phyloP scores from a whole-genome alignment of 2,113 vertebrate species.

The Progne subis region DNA sequence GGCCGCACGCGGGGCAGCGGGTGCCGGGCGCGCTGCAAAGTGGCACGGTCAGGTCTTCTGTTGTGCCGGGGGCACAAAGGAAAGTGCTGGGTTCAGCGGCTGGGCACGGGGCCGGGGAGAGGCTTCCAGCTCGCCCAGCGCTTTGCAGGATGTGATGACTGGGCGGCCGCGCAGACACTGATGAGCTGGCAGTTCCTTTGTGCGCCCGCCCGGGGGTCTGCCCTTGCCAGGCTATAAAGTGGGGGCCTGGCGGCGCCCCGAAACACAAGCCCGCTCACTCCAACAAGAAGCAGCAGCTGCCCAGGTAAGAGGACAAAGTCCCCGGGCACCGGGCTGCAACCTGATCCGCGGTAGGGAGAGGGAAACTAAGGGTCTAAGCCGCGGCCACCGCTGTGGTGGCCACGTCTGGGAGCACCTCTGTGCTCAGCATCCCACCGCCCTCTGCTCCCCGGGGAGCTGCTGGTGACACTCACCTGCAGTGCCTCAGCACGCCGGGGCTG shows the following conservation, averaged over 20 bases:
- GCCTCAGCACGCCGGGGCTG: neutral
- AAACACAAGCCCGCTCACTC: constrained; percentile 57
- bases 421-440: neutral
- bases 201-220: constrained; percentile 68
- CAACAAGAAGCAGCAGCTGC: constrained; percentile 74
- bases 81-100: constrained; percentile 81
- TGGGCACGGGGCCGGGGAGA: constrained; percentile 41
- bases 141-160: constrained; percentile 80
- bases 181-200: constrained; percentile 88
- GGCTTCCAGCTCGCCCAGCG: constrained; percentile 67
- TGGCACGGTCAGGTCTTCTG: constrained; percentile 78
- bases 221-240: constrained; percentile 92
- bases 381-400: neutral
- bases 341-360: neutral
- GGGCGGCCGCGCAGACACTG: constrained; percentile 75
- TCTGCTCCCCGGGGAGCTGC: neutral
- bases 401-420: fast-evolving
- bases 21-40: neutral
- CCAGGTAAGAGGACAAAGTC: constrained; percentile 82
- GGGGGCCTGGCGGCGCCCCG: constrained; percentile 56
- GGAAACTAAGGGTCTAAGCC: neutral
- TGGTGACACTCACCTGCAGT: neutral
- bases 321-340: neutral
- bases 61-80: constrained; percentile 71
- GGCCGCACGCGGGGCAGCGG: neutral